Evolutionary conservation across 2,888 invertebrate species (phyloP).

Genomic region (Octodonta nipae): DNA sequence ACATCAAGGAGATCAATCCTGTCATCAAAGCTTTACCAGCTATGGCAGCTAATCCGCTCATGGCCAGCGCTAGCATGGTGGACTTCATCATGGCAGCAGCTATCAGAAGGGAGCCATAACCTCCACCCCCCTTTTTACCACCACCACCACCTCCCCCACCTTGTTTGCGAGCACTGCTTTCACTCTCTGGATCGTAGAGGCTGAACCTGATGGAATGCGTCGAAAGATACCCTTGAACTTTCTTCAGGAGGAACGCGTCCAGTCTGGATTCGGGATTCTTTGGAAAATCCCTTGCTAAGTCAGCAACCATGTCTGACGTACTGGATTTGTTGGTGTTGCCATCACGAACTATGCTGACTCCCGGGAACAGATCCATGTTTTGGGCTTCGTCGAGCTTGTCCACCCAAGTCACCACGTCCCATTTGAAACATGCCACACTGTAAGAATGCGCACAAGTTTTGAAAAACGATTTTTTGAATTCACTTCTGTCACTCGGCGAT

Average conservation of each 20-base stretch:
- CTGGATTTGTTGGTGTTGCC: slow-evolving; percentile 34
- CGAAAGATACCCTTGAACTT: slow-evolving; percentile 52
- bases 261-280: slow-evolving; percentile 58
- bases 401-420: slow-evolving; percentile 58
- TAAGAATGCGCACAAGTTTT: slow-evolving; percentile 42
- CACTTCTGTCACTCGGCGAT: slow-evolving; percentile 10
- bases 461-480: slow-evolving; percentile 22
- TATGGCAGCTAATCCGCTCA: slow-evolving; percentile 58
- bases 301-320: slow-evolving; percentile 52
- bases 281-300: slow-evolving; percentile 56
- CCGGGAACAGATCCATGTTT: slow-evolving; percentile 53
- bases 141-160: slow-evolving; percentile 28
- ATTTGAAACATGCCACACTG: slow-evolving; percentile 59
- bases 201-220: slow-evolving; percentile 57
- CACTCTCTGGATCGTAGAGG: slow-evolving; percentile 29
- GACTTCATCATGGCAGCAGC: slow-evolving; percentile 48
- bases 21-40: slow-evolving; percentile 76
- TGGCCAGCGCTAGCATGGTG: slow-evolving; percentile 55
- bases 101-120: slow-evolving; percentile 36
- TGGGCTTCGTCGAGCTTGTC: slow-evolving; percentile 55
- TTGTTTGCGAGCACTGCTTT: slow-evolving; percentile 25
- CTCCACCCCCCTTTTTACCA: slow-evolving; percentile 34
- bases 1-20: slow-evolving; percentile 58
- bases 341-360: slow-evolving; percentile 57
- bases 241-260: slow-evolving; percentile 56